Percentiles rank a stretch among this genome's conserved stretches.
Conservation (phyloP, 2,888 invertebrate genomes). For the Lasioglossum lativentre region DNA sequence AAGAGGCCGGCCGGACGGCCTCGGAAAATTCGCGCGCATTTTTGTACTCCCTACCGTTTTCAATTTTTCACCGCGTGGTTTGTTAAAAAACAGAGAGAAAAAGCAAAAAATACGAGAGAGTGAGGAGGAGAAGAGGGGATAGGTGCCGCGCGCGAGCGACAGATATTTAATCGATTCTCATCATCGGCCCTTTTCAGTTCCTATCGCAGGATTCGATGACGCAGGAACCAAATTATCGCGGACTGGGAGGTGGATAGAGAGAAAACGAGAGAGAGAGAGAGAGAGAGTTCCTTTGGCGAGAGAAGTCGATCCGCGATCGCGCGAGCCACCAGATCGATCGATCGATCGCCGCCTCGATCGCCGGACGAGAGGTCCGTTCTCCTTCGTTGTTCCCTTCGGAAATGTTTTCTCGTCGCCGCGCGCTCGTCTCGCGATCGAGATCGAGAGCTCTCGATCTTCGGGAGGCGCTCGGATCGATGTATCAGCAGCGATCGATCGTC, state of each 20-base stretch:
- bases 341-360: neutral
- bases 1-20: neutral
- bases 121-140: neutral
- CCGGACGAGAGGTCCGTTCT: neutral
- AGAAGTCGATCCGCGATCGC: slow-evolving; percentile 30
- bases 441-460: neutral
- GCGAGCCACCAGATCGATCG: slow-evolving; percentile 21
- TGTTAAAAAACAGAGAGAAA: slow-evolving; percentile 19
- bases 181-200: slow-evolving; percentile 61
- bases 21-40: slow-evolving; percentile 26
- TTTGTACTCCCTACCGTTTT: slow-evolving; percentile 77
- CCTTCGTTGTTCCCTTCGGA: neutral
- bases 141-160: slow-evolving; percentile 38
- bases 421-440: neutral
- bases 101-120: neutral
- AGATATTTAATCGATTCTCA: slow-evolving; percentile 22
- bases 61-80: slow-evolving; percentile 69
- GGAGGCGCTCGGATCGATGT: neutral
- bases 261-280: neutral
- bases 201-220: slow-evolving; percentile 50
- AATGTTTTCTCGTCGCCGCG: neutral
- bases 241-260: neutral
- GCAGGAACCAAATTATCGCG: slow-evolving; percentile 25
- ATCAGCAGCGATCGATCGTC: slow-evolving; percentile 19
- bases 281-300: slow-evolving; percentile 27